phyloP scores from a whole-genome alignment of 2,113 vertebrate genomes.

The Gadus macrocephalus region DNA sequence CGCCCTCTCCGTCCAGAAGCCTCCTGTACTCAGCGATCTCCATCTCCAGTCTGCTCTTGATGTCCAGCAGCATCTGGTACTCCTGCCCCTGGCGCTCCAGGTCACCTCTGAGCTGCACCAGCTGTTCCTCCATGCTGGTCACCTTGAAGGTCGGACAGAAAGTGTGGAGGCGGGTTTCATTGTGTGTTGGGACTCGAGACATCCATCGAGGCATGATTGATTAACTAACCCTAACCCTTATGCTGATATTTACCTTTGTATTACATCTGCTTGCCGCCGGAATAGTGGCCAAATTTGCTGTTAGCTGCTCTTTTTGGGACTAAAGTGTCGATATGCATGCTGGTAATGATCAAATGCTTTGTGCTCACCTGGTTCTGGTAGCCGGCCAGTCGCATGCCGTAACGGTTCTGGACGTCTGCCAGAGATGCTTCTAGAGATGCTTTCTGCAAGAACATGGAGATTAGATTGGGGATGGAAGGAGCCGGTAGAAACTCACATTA shows the following conservation, averaged over 20 bases:
- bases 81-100: slow-evolving; percentile 77
- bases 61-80: slow-evolving; percentile 75
- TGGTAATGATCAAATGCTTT: no score
- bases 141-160: slow-evolving; percentile 29
- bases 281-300: no score
- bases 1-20: slow-evolving; percentile 63
- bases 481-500: neutral
- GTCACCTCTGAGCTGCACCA: slow-evolving; percentile 67
- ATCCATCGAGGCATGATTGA: no score
- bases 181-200: neutral
- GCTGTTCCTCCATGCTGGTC: slow-evolving; percentile 63
- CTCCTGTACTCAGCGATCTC: slow-evolving; percentile 80
- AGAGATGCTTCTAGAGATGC: slow-evolving; percentile 72
- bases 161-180: neutral
- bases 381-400: slow-evolving; percentile 61
- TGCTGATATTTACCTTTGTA: no score
- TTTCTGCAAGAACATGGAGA: slow-evolving; percentile 65
- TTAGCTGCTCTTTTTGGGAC: neutral
- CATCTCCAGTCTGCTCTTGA: slow-evolving; percentile 80
- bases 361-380: slow-evolving; percentile 65
- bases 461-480: neutral
- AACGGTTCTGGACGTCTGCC: slow-evolving; percentile 69
- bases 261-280: no score
- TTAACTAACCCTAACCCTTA: no score
- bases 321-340: neutral